Evolutionary conservation across 2,888 invertebrate genomes (phyloP).

Genomic region (Zygothrica quintamaculata): DNA sequence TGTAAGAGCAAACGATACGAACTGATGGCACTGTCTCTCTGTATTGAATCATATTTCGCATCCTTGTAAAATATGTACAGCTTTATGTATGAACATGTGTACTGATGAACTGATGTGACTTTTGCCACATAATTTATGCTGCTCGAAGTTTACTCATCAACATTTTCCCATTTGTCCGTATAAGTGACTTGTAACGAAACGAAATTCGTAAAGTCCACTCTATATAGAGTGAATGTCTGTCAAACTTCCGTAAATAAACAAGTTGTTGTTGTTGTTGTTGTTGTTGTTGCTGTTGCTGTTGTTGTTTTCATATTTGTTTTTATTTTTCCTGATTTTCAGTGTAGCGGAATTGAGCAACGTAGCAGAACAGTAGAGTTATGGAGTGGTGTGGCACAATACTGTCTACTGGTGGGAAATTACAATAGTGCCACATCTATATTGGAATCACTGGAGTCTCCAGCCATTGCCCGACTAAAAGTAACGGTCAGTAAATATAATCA

Average conservation of each 20-base stretch:
- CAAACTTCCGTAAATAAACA: slow-evolving; percentile 49
- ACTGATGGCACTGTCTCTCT: slow-evolving; percentile 48
- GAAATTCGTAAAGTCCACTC: slow-evolving; percentile 59
- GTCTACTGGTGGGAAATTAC: slow-evolving; percentile 84
- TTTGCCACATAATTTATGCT: slow-evolving; percentile 66
- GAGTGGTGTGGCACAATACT: slow-evolving; percentile 85
- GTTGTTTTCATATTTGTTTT: no score
- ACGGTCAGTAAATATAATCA: slow-evolving; percentile 78
- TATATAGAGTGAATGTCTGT: slow-evolving; percentile 28
- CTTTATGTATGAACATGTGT: slow-evolving; percentile 17
- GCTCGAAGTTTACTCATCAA: slow-evolving; percentile 59
- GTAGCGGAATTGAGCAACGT: slow-evolving; percentile 83
- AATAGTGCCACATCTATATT: slow-evolving; percentile 84
- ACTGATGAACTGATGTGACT: slow-evolving; percentile 27
- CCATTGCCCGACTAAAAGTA: slow-evolving; percentile 84
- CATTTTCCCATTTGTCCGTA: slow-evolving; percentile 62
- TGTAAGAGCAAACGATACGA: slow-evolving; percentile 27
- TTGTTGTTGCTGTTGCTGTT: no score
- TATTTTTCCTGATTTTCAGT: slow-evolving; percentile 68
- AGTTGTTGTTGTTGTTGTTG: no score
- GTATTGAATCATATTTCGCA: slow-evolving; percentile 64
- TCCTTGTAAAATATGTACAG: slow-evolving; percentile 56
- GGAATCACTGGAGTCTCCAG: slow-evolving; percentile 84
- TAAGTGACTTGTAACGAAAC: slow-evolving; percentile 53
- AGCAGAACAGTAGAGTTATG: slow-evolving; percentile 84